These are phyloP conservation scores for Myripristis jacobus DNA, from an alignment of 2,797 vertebrate genomes.

Conservation along the genomic window DNA sequence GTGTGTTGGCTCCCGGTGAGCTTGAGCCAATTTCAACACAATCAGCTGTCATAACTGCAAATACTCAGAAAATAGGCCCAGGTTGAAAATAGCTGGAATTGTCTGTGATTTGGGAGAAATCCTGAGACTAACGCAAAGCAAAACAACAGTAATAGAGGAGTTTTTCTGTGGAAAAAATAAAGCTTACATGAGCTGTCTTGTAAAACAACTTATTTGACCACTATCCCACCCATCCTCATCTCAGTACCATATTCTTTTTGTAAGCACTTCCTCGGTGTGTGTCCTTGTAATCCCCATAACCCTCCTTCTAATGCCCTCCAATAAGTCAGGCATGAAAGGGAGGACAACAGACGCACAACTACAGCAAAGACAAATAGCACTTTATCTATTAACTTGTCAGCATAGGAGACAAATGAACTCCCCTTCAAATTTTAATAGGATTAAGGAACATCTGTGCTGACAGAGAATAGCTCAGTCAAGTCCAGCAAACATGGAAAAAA, in stretches of 20 bases:
- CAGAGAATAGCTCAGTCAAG: slow-evolving; percentile 54
- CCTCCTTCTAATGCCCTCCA: slow-evolving; percentile 55
- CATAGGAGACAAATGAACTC: slow-evolving; percentile 64
- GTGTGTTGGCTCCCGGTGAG: too few relatives aligned
- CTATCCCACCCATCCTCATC: slow-evolving; percentile 10
- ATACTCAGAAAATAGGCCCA: too few relatives aligned
- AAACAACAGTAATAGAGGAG: slow-evolving; percentile 3
- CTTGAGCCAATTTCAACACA: too few relatives aligned
- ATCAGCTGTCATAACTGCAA: too few relatives aligned
- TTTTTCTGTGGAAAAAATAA: slow-evolving; percentile 20
- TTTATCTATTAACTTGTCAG: slow-evolving; percentile 72
- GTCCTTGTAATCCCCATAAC: slow-evolving; percentile 64
- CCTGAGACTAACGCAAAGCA: slow-evolving; percentile 4
- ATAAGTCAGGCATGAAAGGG: slow-evolving; percentile 73
- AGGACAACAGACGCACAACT: slow-evolving; percentile 61
- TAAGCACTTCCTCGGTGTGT: slow-evolving; percentile 42
- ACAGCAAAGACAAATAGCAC: slow-evolving; percentile 62
- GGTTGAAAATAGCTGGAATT: too few relatives aligned
- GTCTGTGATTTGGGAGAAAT: neutral
- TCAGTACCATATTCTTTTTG: slow-evolving; percentile 35
- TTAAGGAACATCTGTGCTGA: slow-evolving; percentile 57
- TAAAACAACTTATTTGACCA: slow-evolving; percentile 14
- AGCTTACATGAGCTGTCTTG: neutral
- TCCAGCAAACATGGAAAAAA: slow-evolving; percentile 38
- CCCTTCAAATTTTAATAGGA: slow-evolving; percentile 68